Conservation (phyloP, 2,888 invertebrate species). For the Carpatolechia fugitivella region DNA sequence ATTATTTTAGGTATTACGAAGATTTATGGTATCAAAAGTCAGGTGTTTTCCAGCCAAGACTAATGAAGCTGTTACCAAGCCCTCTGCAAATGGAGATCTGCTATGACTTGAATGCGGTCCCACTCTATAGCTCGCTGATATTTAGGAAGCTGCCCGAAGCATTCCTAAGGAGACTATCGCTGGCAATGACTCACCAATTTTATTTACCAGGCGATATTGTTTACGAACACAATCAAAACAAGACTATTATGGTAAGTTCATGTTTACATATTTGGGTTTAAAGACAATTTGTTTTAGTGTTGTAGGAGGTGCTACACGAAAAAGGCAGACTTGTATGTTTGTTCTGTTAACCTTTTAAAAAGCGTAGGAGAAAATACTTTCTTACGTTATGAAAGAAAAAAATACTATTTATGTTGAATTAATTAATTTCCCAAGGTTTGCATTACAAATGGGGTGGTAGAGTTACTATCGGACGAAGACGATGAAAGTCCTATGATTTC, state of each 20-base stretch:
- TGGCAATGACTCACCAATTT: constrained; percentile 74
- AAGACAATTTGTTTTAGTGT: constrained; percentile 5
- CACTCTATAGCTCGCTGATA: constrained; percentile 71
- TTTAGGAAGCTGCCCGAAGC: constrained; percentile 75
- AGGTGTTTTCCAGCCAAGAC: constrained; percentile 66
- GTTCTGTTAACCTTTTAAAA: neutral
- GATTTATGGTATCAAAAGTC: constrained; percentile 76
- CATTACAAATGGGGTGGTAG: constrained; percentile 69
- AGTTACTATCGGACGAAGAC: constrained; percentile 74
- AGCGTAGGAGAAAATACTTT: neutral
- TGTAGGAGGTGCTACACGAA: neutral
- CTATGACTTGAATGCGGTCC: constrained; percentile 73
- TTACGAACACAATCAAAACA: constrained; percentile 70
- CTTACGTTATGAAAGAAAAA: too few species aligned
- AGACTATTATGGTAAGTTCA: constrained; percentile 70
- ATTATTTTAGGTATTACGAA: constrained; percentile 69
- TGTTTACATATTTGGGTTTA: constrained; percentile 25
- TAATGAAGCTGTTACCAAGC: constrained; percentile 61
- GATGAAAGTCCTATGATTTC: constrained; percentile 77
- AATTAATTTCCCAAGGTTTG: constrained; percentile 51
- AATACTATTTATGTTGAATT: too few species aligned
- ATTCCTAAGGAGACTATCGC: constrained; percentile 70
- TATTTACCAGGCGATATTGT: constrained; percentile 75
- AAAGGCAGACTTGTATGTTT: neutral
- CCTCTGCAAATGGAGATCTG: constrained; percentile 75